Evolutionary conservation across 2,797 vertebrate species (phyloP).

Genomic region (Aplochiton taeniatus): DNA sequence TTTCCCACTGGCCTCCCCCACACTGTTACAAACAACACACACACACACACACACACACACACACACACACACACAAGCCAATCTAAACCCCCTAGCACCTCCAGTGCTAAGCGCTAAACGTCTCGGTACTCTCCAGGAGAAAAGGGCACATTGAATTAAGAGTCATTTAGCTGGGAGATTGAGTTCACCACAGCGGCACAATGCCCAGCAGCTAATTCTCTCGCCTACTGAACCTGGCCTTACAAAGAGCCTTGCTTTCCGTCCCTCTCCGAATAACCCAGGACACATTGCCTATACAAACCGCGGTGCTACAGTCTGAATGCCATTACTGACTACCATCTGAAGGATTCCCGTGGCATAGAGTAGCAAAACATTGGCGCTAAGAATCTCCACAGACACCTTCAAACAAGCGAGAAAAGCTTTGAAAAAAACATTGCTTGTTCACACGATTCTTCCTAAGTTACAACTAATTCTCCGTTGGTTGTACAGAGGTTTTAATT

Average conservation of each 20-base stretch:
- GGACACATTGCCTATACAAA: constrained; percentile 60
- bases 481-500: constrained; percentile 63
- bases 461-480: constrained; percentile 62
- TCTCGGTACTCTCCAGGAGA: constrained; percentile 53
- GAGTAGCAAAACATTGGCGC: constrained; percentile 36
- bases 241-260: constrained; percentile 31
- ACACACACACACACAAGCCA: constrained; percentile 16
- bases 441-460: constrained; percentile 47
- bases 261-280: constrained; percentile 22
- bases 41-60: not conserved
- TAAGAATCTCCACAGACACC: constrained; percentile 49
- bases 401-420: constrained; percentile 42
- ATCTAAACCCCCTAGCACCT: constrained; percentile 60
- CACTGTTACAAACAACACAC: constrained; percentile 63
- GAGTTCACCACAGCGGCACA: constrained; percentile 48
- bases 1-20: constrained; percentile 57
- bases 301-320: constrained; percentile 21
- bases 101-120: constrained; percentile 68
- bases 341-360: not conserved
- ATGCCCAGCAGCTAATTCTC: constrained; percentile 59
- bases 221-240: constrained; percentile 30
- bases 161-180: constrained; percentile 64
- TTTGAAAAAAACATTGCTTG: constrained; percentile 56
- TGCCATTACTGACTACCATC: not conserved
- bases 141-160: constrained; percentile 66